These are phyloP conservation scores for Drosophila fungiperda DNA, from an alignment of 2,888 invertebrate species.

Conservation along the genomic window DNA sequence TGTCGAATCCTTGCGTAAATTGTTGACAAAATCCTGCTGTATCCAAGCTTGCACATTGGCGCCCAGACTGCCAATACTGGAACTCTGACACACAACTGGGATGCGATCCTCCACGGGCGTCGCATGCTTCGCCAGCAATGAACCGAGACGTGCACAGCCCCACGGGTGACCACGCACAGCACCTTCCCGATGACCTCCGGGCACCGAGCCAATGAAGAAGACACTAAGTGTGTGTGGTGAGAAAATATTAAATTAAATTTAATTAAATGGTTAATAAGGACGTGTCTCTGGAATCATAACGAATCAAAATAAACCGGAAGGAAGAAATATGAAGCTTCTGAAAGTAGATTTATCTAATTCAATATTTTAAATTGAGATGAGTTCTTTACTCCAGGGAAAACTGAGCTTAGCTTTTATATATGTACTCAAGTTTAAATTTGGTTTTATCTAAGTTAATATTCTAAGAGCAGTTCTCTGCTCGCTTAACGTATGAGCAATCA, in stretches of 20 bases:
- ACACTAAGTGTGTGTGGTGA: constrained; percentile 88
- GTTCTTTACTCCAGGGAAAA: too few relatives aligned
- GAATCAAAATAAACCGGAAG: background rate
- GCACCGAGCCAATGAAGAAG: constrained; percentile 93
- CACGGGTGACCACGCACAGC: constrained; percentile 86
- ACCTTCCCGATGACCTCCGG: constrained; percentile 90
- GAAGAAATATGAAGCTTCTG: background rate
- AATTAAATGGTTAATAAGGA: background rate
- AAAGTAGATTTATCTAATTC: too few relatives aligned
- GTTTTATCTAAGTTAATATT: too few relatives aligned
- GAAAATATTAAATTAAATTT: too few relatives aligned
- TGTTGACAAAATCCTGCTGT: constrained; percentile 89
- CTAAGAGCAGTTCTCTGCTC: too few relatives aligned
- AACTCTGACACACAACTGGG: constrained; percentile 94
- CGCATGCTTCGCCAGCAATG: constrained; percentile 89
- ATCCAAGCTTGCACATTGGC: constrained; percentile 90
- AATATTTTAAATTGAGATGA: too few relatives aligned
- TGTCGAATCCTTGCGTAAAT: constrained; percentile 86
- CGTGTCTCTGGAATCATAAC: background rate
- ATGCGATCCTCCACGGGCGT: constrained; percentile 87
- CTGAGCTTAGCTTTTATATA: too few relatives aligned
- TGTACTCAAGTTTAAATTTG: too few relatives aligned
- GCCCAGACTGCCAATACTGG: constrained; percentile 95
- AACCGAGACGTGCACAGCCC: constrained; percentile 88
- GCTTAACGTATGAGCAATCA: too few relatives aligned